These are phyloP conservation scores for Pantala flavescens DNA, from an alignment of 1,140 invertebrate species.

Conservation along the genomic window DNA sequence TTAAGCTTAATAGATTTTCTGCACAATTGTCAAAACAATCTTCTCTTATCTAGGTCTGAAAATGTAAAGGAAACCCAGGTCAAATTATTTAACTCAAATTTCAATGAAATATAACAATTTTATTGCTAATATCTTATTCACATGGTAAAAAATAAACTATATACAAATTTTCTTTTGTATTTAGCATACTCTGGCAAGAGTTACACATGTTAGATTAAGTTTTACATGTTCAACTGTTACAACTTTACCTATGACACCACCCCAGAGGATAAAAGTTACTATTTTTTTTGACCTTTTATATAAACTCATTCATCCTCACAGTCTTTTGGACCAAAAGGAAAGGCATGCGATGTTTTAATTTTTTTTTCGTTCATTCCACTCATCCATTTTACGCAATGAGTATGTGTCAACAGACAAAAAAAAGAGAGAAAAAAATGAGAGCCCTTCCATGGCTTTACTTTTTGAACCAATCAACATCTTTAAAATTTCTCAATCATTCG, in stretches of 20 bases:
- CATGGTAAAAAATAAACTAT: conserved; percentile 35
- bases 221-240: conserved; percentile 4
- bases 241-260: conserved; percentile 1
- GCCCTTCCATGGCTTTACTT: neutral
- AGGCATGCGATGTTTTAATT: neutral
- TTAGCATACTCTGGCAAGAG: conserved; percentile 18
- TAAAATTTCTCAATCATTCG: neutral
- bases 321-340: conserved; percentile 9
- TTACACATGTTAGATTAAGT: conserved; percentile 10
- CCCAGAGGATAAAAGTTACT: neutral
- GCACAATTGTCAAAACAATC: no score
- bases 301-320: conserved; percentile 7
- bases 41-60: no score
- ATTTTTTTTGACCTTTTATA: neutral
- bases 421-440: neutral
- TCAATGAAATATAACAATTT: conserved; percentile 33
- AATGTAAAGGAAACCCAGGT: no score
- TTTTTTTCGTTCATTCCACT: neutral
- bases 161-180: conserved; percentile 28
- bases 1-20: no score
- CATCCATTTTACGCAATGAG: neutral
- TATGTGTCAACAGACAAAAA: conserved; percentile 1
- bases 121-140: conserved; percentile 33
- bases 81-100: conserved; percentile 4
- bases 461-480: neutral